Conservation (phyloP, 2,113 vertebrate species). For the Oreochromis spilurus region DNA sequence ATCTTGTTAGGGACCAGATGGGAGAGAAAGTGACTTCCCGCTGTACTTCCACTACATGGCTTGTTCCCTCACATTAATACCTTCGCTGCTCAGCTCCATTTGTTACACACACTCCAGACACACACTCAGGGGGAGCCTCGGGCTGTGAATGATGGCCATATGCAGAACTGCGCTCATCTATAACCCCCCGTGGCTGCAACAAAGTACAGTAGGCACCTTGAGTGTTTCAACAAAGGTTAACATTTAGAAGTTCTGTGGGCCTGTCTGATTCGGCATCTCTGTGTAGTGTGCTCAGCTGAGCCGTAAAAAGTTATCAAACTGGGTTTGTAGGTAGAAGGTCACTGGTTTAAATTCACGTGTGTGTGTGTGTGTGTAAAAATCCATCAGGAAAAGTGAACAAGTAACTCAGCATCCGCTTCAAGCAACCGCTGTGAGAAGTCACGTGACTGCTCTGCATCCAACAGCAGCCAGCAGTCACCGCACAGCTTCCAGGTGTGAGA, state of each 20-base stretch:
- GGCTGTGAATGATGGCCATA: conserved; percentile 69
- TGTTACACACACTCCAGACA: conserved; percentile 61
- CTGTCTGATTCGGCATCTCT: conserved; percentile 7
- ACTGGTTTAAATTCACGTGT: not conserved
- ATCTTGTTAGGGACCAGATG: conserved; percentile 64
- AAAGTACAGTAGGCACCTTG: conserved; percentile 60
- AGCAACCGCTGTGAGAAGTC: not conserved
- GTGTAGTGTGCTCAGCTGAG: not conserved
- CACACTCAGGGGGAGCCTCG: conserved; percentile 59
- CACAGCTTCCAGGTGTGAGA: not conserved
- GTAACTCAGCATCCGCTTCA: not conserved
- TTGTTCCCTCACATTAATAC: conserved; percentile 61
- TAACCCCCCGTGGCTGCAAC: conserved; percentile 57
- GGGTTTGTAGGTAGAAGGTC: conserved; percentile 8
- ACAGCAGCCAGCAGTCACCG: not conserved
- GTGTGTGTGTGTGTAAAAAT: not conserved
- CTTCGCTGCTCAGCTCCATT: conserved; percentile 53
- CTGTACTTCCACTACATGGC: conserved; percentile 53
- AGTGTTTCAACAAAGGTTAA: conserved; percentile 58
- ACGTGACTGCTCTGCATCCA: not conserved
- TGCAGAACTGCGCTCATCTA: conserved; percentile 61
- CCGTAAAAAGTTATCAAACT: not conserved
- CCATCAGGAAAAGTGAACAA: not conserved
- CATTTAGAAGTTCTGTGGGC: conserved; percentile 41
- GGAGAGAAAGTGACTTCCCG: conserved; percentile 59